These are phyloP conservation scores for Pseudonaja textilis DNA, from an alignment of 2,113 vertebrate genomes.

Conservation along the genomic window DNA sequence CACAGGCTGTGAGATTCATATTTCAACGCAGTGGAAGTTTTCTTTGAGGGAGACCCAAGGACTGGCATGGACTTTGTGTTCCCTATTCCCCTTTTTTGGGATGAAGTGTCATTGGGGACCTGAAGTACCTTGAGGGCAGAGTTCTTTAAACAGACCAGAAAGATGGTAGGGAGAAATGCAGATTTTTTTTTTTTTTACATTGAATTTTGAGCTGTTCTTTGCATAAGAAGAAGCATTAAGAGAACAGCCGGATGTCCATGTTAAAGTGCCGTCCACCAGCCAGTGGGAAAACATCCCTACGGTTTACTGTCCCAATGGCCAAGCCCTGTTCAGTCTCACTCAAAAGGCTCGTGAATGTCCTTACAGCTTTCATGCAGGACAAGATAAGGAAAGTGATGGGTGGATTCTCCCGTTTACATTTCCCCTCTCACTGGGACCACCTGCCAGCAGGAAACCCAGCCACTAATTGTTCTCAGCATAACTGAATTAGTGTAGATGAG, in stretches of 20 bases:
- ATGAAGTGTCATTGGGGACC: background rate
- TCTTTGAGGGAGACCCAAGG: background rate
- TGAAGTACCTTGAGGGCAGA: background rate
- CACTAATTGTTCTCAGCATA: background rate
- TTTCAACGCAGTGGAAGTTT: background rate
- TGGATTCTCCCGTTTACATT: background rate
- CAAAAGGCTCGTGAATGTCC: background rate
- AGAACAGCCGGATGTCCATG: background rate
- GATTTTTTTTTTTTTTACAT: background rate
- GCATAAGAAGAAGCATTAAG: background rate
- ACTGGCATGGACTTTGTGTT: background rate
- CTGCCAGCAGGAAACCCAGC: background rate
- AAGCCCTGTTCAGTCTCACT: background rate
- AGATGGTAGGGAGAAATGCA: background rate
- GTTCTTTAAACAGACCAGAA: background rate
- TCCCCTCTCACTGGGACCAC: background rate
- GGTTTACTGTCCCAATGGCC: background rate
- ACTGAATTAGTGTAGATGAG: background rate
- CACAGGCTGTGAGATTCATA: background rate
- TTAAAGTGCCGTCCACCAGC: background rate
- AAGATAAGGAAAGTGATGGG: background rate
- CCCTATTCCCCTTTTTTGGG: fast-evolving
- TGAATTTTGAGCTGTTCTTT: background rate
- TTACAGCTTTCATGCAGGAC: background rate
- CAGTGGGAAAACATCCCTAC: background rate